Percentiles rank a stretch among this genome's conserved stretches.
Conservation (phyloP, 2,797 vertebrate species). For the Adelosebastes latens region DNA sequence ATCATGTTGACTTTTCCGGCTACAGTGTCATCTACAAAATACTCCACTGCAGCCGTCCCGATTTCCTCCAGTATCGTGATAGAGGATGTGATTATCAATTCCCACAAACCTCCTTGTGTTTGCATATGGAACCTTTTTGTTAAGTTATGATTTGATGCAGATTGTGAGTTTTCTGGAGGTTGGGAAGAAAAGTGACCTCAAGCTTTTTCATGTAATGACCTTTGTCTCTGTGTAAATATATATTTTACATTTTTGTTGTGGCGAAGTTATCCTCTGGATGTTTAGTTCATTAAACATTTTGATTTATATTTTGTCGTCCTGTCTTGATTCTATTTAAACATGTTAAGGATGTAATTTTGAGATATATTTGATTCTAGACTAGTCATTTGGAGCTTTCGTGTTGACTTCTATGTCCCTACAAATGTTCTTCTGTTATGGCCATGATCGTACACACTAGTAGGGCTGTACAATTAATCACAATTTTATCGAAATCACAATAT, state of each 20-base stretch:
- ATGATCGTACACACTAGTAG: not conserved
- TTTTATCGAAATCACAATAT: no score
- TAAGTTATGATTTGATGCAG: conserved; percentile 24
- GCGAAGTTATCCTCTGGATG: conserved; percentile 29
- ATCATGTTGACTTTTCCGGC: not conserved
- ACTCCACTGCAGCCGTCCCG: not conserved
- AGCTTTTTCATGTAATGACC: conserved; percentile 12
- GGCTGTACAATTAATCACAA: no score
- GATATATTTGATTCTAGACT: not conserved
- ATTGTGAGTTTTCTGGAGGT: not conserved
- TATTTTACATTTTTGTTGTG: conserved; percentile 43
- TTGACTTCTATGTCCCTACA: not conserved
- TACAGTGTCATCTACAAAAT: not conserved
- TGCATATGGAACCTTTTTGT: conserved; percentile 2
- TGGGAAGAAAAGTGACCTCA: not conserved
- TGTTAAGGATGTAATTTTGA: not conserved
- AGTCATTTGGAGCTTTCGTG: not conserved
- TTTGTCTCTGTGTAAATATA: conserved; percentile 63
- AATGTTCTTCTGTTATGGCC: not conserved
- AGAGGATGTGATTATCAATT: not conserved
- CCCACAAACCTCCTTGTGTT: not conserved
- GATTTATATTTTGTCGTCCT: conserved; percentile 19
- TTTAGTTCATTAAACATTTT: conserved; percentile 72
- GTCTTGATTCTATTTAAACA: not conserved
- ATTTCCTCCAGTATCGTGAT: not conserved